Evolutionary conservation across 2,888 invertebrate genomes (phyloP), one percentile per base, ranked within the genome.

Genomic region (Ophioninae sp.): DNA sequence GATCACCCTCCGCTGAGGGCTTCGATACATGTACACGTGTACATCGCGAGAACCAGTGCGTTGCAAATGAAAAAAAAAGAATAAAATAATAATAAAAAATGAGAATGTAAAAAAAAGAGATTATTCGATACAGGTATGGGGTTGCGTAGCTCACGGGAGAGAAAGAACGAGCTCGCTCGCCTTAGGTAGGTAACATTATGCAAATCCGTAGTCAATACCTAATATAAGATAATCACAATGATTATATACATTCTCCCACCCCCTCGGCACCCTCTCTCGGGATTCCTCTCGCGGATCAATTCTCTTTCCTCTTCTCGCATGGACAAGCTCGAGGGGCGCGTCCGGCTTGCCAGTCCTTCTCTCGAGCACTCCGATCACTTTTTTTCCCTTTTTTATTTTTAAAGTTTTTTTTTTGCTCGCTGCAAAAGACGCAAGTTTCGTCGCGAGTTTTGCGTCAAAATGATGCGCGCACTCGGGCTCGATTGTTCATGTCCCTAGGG

Each of bases 151-250:
- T 82, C 85, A 83, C 74, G 87, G 85, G 74, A 74, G 71, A 78
- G 78, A 78, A 78, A 79, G 87, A 86, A 87, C 86, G 85, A 84
- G 85, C 85, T 85, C 83, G 88, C 86, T 86, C 86, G 89, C 84
- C 84, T 84, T 84, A 89, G 90, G 89, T 89, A 89, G 90, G 88
- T 90, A 89, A 90, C 90, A 92, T 92, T 92, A 92, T 92, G 92
- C 90, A 92, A 92, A 92, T 92, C 88, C 89, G 91, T 90, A 90
- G 91, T 92, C 92, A 92, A 92, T 92, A 92, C 91, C 91, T 92
- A 92, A 92, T 92, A 92, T 90, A 90, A 92, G 91, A 92, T 93
- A 92, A 93, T 93, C 91, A 92, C 90, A 90, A 92, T 93, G 91
- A 92, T 93, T 92, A 93, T 89, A 89, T 87, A 80, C 79, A 78